Conservation (phyloP, 2,113 vertebrate species). For the Potamarius usumacintae region DNA sequence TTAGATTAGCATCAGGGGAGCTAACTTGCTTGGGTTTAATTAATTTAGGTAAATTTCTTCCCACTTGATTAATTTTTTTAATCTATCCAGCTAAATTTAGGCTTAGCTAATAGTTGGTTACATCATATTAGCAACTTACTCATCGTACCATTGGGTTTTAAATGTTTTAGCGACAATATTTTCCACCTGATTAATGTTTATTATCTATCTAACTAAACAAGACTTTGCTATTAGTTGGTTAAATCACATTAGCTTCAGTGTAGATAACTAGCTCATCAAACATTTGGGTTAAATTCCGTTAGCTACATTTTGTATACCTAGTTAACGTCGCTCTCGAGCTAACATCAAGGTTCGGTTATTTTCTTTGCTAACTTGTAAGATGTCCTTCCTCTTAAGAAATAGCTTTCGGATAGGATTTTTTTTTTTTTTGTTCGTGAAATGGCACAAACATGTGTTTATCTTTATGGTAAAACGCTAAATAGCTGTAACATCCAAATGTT, state of each 20-base stretch:
- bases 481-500: background rate
- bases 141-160: background rate
- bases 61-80: too few species aligned
- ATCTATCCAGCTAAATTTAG: too few species aligned
- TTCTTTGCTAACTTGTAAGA: background rate
- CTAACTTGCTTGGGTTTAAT: too few species aligned
- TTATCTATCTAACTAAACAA: background rate
- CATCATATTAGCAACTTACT: background rate
- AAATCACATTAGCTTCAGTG: background rate
- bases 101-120: background rate
- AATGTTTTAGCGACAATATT: background rate
- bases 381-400: background rate
- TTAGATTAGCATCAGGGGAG: too few species aligned
- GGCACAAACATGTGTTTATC: background rate
- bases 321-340: background rate
- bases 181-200: background rate
- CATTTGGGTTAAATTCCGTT: background rate
- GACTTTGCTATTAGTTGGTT: background rate
- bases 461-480: background rate
- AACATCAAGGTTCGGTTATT: background rate
- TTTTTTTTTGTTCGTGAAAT: background rate
- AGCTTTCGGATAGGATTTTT: background rate
- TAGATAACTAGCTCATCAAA: background rate
- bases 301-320: background rate
- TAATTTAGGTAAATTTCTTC: too few species aligned